Percentiles rank a stretch among this genome's conserved stretches.
Evolutionary conservation across 2,113 vertebrate genomes (phyloP).

Genomic region (Ammodytes dubius): DNA sequence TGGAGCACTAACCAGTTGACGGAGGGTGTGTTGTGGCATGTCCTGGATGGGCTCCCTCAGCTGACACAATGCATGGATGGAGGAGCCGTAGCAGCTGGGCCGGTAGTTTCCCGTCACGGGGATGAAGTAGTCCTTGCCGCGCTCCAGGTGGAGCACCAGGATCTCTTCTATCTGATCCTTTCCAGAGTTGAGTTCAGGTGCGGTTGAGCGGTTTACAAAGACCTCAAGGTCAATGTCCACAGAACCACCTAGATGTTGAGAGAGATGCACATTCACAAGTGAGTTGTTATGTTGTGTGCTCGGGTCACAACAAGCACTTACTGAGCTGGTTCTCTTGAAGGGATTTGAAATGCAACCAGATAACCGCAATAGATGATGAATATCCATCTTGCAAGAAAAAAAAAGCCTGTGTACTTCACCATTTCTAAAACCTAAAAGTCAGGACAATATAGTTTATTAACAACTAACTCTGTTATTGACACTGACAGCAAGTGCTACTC

Average conservation of each 20-base stretch:
- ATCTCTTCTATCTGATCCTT: conserved; percentile 94
- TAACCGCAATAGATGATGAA: neutral
- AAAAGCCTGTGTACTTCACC: neutral
- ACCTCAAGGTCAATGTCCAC: conserved; percentile 92
- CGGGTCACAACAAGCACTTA: neutral
- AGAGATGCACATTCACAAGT: conserved; percentile 2
- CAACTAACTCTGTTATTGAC: neutral
- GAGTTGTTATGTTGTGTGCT: neutral
- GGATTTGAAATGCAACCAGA: conserved; percentile 5
- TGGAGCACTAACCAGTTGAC: conserved; percentile 86
- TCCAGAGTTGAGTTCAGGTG: conserved; percentile 90
- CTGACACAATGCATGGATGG: conserved; percentile 88
- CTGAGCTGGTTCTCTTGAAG: neutral
- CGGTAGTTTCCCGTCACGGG: conserved; percentile 93
- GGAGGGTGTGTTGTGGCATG: conserved; percentile 85
- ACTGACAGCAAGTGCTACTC: conserved; percentile 39
- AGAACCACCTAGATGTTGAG: conserved; percentile 84
- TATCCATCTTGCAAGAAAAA: neutral
- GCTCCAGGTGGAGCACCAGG: conserved; percentile 92
- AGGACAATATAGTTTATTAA: neutral
- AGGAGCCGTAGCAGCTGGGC: conserved; percentile 94
- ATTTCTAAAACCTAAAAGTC: conserved; percentile 6
- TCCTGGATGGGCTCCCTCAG: conserved; percentile 93
- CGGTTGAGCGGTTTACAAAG: conserved; percentile 94
- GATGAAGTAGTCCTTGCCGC: conserved; percentile 97